Evolutionary conservation across 2,888 invertebrate genomes (phyloP), one percentile per base, ranked within the genome.

Genomic region (Thereva unica): DNA sequence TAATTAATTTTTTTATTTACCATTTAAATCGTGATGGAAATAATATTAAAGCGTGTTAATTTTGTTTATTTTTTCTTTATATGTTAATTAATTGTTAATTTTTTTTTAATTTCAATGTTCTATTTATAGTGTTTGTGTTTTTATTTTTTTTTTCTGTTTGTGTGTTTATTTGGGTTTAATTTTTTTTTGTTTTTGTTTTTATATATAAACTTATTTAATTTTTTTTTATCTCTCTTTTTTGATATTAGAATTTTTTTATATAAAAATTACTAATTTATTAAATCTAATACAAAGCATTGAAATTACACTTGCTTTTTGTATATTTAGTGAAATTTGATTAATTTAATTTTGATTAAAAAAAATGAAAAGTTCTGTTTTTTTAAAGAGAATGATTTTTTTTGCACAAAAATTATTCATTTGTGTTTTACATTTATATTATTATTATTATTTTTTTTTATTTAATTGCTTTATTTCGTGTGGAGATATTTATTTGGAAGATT

Each of bases 271-370:
- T 23, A 23, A 23, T 23, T 23, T 23, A 23, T 23, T 23, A 23
- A 23, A 23, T 23, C 23, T 23, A 23, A 23, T 23, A 23, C 49
- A 50, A 61, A 40, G 50, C 61, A 61, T 61, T 50, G 34, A 41
- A 61, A 50, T 40, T 10, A 61, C 61, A 61, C 61, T 61, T 61
- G 61, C 61, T 61, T 61, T 50, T 61, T 61, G 10, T 38, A 61
- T 61, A 61, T 50, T 38, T 61, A 61, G 61, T 50, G 37, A 41
- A 35, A 7, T 61, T 61, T 40, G 50, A 61, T 50, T 34, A 50
- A 23, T 41, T 61, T 61, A 41, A 50, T 40, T 61, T 50, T 61
- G 49, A 35, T 40, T 34, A 37, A 41, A 59, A 38, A 50, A 61
- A 49, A 61, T 23, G 23, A 23, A 23, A 23, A 23, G 23, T 23